phyloP scores from a whole-genome alignment of 2,888 invertebrate species.

The Coelopa pilipes region DNA sequence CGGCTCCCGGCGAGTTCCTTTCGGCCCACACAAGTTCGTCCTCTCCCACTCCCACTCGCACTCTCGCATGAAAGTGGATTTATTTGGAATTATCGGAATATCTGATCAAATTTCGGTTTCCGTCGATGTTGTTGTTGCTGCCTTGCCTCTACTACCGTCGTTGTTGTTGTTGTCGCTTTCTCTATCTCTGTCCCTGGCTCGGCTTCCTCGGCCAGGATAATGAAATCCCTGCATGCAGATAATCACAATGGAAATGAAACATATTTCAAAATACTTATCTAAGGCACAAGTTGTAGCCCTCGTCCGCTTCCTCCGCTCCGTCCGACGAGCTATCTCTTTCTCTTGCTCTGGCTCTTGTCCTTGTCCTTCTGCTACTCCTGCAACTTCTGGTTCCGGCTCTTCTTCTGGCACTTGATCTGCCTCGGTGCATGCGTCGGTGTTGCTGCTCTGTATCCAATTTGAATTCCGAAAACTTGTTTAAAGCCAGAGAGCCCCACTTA shows the following conservation, averaged over 20 bases:
- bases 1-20: background rate
- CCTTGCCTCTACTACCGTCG: too few relatives aligned
- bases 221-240: slow-evolving; percentile 15
- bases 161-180: too few relatives aligned
- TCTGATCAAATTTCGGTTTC: slow-evolving; percentile 18
- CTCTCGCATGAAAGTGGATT: slow-evolving; percentile 1
- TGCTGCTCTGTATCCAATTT: slow-evolving; percentile 2
- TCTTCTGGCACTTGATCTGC: too few relatives aligned
- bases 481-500: background rate
- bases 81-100: slow-evolving; percentile 18
- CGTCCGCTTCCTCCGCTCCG: too few relatives aligned
- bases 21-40: slow-evolving; percentile 22
- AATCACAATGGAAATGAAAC: slow-evolving; percentile 12
- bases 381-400: too few relatives aligned
- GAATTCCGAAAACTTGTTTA: slow-evolving; percentile 5
- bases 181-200: too few relatives aligned
- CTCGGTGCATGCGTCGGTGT: background rate
- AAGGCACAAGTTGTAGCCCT: too few relatives aligned
- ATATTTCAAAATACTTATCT: background rate
- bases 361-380: too few relatives aligned
- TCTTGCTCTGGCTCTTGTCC: too few relatives aligned
- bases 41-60: slow-evolving; percentile 45
- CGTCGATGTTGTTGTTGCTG: slow-evolving; percentile 12
- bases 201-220: background rate
- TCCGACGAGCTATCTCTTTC: too few relatives aligned